Base-by-base conservation (phyloP, 1,140 invertebrate species). In the Bombus consobrinus region DNA sequence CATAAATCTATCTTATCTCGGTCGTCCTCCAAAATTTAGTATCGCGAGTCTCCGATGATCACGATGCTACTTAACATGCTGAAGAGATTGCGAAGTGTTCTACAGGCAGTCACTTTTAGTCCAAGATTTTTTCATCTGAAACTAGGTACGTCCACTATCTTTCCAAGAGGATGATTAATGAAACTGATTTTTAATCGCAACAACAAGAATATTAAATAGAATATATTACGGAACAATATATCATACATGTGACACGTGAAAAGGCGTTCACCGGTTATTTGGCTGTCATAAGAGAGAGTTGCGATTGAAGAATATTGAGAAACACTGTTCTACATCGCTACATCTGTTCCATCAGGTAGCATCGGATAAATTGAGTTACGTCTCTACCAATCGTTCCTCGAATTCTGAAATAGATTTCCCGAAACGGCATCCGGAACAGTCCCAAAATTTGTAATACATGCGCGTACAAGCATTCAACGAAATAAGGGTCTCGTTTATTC, bases 401-500 rank as follows among this genome's bases (percentile, higher is more conserved):
- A n/a, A 18, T 9, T 41, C 25, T n/a, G 69, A 25, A 72, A 72
- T 41, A 28, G 37, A 37, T 25, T 53, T 13, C 4, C 12, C 37
- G 37, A 2, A 39, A n/a, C 47, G 6, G 6, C 5, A 18, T 22
- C 5, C 28, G 10, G 57, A 77, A 64, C 13, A 22, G 18, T 22
- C 32, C 34, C 1, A 1, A 15, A 22, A 85, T 85, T 81, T 66
- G 69, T 81, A 81, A 66, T 34, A 59, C 77, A 37, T 18, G 39
- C 83, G 83, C 83, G 83, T 81, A 72, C 69, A 4, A 15, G 15
- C 34, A n/a, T 66, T 64, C 47, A 22, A n/a, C 12, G 77, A 18
- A 66, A 81, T 66, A 85, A 85, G 59, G 57, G 57, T 72, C 32
- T 32, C 32, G 37, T 79, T 85, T 80, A 72, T 85, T 32, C 78